Conservation (phyloP, 2,113 vertebrate species). For the Indicator indicator region DNA sequence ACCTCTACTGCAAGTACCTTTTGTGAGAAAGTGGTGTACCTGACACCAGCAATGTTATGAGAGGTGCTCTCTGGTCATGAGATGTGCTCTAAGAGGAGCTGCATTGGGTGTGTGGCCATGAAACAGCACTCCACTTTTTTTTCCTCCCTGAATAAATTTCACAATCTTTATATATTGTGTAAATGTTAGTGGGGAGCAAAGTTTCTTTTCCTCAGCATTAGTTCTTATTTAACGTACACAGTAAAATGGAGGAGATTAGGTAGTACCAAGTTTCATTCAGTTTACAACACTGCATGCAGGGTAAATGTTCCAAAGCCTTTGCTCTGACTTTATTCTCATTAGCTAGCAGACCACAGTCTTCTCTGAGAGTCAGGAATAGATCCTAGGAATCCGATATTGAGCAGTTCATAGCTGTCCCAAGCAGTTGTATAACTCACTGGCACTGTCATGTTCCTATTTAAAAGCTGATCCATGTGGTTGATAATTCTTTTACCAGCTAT, state of each 20-base stretch:
- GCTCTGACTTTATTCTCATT: neutral
- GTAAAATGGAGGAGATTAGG: neutral
- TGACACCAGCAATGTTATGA: neutral
- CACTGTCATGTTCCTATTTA: constrained; percentile 58
- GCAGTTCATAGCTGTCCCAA: neutral
- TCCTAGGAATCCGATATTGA: constrained; percentile 22
- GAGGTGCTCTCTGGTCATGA: neutral
- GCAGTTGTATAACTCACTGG: constrained; percentile 41
- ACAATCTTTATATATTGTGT: neutral
- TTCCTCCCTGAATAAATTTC: neutral
- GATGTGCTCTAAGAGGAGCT: neutral
- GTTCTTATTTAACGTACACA: neutral
- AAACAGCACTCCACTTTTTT: neutral
- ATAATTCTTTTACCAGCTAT: constrained; percentile 36
- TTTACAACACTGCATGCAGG: neutral
- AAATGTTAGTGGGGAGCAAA: neutral
- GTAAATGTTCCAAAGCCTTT: neutral
- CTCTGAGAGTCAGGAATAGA: constrained; percentile 49
- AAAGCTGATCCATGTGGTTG: constrained; percentile 6
- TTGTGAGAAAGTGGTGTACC: neutral
- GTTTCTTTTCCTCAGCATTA: neutral
- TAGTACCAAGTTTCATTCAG: neutral
- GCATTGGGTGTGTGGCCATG: neutral
- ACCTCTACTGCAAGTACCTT: neutral
- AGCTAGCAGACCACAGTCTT: neutral